Percentiles rank a stretch among this genome's conserved stretches.
Conservation (phyloP, 2,797 vertebrate species). For the Tolypeutes matacus region DNA sequence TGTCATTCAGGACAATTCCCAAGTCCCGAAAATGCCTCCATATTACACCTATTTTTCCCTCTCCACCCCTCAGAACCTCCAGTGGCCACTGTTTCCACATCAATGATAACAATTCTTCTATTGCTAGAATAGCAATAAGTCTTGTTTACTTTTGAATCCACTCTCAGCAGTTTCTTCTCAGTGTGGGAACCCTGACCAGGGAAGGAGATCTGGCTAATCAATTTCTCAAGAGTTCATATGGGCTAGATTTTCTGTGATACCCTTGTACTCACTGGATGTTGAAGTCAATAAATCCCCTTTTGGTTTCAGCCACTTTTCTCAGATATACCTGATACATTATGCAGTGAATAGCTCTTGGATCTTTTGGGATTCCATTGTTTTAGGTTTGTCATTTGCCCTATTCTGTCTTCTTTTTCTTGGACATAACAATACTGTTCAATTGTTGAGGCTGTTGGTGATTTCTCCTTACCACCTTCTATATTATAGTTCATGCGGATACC, state of each 20-base stretch:
- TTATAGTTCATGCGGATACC: not conserved
- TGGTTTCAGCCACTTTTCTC: not conserved
- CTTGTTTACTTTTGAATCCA: not conserved
- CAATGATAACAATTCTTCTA: too few species aligned
- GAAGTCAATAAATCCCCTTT: not conserved
- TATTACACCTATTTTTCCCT: too few species aligned
- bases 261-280: not conserved
- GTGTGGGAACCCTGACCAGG: too few species aligned
- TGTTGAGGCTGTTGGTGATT: not conserved
- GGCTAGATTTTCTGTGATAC: not conserved
- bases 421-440: rapidly evolving
- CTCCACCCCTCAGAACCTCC: too few species aligned
- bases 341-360: not conserved
- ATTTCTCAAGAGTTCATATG: not conserved
- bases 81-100: too few species aligned
- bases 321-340: not conserved
- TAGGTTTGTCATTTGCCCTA: not conserved
- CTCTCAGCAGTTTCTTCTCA: too few species aligned
- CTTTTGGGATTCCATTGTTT: not conserved
- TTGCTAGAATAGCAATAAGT: too few species aligned
- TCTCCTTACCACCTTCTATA: too few species aligned
- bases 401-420: not conserved
- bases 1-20: too few species aligned
- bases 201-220: not conserved
- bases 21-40: too few species aligned